Evolutionary conservation across 2,113 vertebrate species (phyloP).

Genomic region (Toxostoma redivivum): DNA sequence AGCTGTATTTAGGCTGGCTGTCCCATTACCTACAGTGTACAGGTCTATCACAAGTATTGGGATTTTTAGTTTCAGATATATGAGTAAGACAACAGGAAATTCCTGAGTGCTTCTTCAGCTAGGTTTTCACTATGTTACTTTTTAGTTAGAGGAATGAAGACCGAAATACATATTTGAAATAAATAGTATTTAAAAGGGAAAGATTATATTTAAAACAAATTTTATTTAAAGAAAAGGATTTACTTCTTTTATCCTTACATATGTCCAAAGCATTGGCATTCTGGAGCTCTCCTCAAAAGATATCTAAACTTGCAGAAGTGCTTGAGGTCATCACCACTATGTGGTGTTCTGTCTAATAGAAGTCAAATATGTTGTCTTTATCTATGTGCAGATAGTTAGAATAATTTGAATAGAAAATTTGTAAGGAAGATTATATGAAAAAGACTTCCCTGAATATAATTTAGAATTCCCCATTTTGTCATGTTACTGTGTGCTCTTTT

Average conservation of each 20-base stretch:
- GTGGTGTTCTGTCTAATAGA: background rate
- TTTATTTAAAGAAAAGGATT: background rate
- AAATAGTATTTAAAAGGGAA: background rate
- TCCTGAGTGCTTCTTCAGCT: background rate
- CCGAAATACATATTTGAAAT: background rate
- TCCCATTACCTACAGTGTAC: background rate
- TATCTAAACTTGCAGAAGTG: background rate
- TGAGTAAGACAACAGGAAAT: background rate
- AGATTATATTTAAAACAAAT: background rate
- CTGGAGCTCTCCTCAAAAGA: background rate
- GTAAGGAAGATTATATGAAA: background rate
- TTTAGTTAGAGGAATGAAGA: background rate
- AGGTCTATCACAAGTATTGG: background rate
- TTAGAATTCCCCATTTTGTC: background rate
- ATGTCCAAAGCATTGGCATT: background rate
- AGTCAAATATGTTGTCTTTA: background rate
- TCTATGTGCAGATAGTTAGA: background rate
- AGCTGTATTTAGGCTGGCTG: background rate
- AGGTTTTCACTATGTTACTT: background rate
- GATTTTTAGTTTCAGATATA: background rate
- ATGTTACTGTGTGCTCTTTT: background rate
- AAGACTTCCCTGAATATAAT: background rate
- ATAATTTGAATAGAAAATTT: background rate
- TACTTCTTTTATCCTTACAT: background rate
- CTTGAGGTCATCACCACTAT: background rate